phyloP scores from a whole-genome alignment of 2,888 invertebrate genomes.

The Chydorus sphaericus region DNA sequence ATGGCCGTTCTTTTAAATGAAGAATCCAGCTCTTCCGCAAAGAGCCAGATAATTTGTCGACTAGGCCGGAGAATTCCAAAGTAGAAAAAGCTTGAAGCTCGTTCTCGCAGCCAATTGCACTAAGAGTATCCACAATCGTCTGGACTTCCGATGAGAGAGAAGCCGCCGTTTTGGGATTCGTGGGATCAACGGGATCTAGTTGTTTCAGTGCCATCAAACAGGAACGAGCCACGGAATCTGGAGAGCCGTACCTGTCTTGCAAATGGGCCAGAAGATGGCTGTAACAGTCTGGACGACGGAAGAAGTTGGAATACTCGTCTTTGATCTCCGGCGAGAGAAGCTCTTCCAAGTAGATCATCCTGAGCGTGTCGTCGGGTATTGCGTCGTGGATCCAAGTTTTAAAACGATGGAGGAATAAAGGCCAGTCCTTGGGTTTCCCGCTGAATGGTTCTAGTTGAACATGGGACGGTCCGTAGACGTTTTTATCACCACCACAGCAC shows the following conservation, averaged over 20 bases:
- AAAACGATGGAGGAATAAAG: neutral
- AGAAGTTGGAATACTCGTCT: neutral
- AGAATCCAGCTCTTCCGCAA: neutral
- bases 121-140: neutral
- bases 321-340: neutral
- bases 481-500: neutral
- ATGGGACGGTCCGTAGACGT: neutral
- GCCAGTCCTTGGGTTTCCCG: neutral
- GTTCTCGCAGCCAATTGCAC: neutral
- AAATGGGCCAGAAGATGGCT: neutral
- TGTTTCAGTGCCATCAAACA: neutral
- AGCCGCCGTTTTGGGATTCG: neutral
- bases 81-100: neutral
- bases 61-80: neutral
- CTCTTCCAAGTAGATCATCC: slow-evolving; percentile 2
- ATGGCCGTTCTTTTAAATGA: neutral
- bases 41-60: neutral
- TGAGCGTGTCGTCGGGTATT: neutral
- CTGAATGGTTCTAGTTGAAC: neutral
- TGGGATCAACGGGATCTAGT: neutral
- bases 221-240: neutral
- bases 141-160: neutral
- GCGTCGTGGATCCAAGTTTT: slow-evolving; percentile 3
- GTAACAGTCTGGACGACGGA: neutral
- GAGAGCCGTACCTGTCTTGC: neutral